Base-by-base conservation (phyloP, 2,113 vertebrate species). In the Caloenas nicobarica region DNA sequence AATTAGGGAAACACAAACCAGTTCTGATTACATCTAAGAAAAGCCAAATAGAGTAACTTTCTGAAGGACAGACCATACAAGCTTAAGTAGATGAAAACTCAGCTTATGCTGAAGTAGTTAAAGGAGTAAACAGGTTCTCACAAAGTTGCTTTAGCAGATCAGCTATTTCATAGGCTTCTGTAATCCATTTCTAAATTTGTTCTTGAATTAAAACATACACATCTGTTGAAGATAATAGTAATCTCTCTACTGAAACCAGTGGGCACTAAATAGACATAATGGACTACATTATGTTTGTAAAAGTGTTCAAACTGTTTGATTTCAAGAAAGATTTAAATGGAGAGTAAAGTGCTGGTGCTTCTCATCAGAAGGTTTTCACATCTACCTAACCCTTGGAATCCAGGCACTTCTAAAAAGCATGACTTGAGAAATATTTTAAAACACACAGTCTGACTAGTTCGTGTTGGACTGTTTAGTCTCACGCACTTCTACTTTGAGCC, bases 1-100 rank as follows among this genome's bases (percentile, higher is more conserved):
- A 98, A 97, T 98, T 98, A 98, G 81, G 83, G 84, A 92, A 96
- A 96, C 90, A 94, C 91, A 97, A 95, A 98, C 78, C 90, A 91
- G 92, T 93, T 97, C 97, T 71, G 88, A 96, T 97, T 98, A 89
- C 92, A 95, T 97, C 93, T 96, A 88, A 95, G 94, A 54, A 79
- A 95, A 96, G 93, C 92, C 96, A 96, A 95, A 89, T 78, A 95
- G 95, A 94, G 62, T 62, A 96, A 94, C 92, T 96, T 98, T 97
- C 96, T 97, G 97, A 96, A 95, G 93, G 96, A 95, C 83, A 94
- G 87, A 96, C 57, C 65, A 7, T 88, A 65, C 95, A 96, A 95
- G 79, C 29, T 95, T 94, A 89, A 95, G 80, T 90, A 77, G 82
- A 96, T 97, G 94, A 96, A 96, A 97, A 83, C 33, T 76, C 84